phyloP scores from a whole-genome alignment of 2,888 invertebrate genomes.

The Scotopteryx bipunctaria region DNA sequence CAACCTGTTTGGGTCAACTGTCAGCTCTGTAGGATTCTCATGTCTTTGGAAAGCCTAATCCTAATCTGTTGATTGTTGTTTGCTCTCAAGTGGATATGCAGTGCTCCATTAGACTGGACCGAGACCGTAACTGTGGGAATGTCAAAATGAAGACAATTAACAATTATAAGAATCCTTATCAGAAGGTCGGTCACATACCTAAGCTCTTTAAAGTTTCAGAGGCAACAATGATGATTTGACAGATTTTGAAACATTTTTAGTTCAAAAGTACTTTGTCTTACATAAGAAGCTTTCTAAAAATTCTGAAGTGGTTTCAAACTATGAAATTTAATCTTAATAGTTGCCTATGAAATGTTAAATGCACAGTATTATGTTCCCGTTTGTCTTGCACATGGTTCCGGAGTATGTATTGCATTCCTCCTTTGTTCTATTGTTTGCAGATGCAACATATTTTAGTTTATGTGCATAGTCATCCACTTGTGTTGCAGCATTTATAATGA shows the following conservation, averaged over 20 bases:
- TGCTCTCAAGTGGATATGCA: conserved; percentile 78
- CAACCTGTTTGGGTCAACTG: conserved; percentile 29
- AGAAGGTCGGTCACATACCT: conserved; percentile 69
- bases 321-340: conserved; percentile 22
- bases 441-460: conserved; percentile 26
- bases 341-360: conserved; percentile 65
- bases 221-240: conserved; percentile 50
- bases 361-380: conserved; percentile 54
- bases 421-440: conserved; percentile 66
- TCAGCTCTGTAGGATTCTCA: not conserved
- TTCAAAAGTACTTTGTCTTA: not conserved
- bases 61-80: conserved; percentile 59
- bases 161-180: conserved; percentile 75
- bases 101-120: conserved; percentile 76
- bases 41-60: conserved; percentile 23
- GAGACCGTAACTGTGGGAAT: conserved; percentile 69
- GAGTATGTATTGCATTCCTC: conserved; percentile 50
- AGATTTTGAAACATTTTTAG: not conserved
- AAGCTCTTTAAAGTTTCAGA: conserved; percentile 49
- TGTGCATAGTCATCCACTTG: conserved; percentile 33
- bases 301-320: not conserved
- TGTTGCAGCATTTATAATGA: conserved; percentile 20
- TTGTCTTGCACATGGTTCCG: conserved; percentile 56
- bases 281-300: not conserved
- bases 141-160: conserved; percentile 76